Evolutionary conservation across 2,888 invertebrate species (phyloP).

Genomic region (Leptinotarsa haldemani): DNA sequence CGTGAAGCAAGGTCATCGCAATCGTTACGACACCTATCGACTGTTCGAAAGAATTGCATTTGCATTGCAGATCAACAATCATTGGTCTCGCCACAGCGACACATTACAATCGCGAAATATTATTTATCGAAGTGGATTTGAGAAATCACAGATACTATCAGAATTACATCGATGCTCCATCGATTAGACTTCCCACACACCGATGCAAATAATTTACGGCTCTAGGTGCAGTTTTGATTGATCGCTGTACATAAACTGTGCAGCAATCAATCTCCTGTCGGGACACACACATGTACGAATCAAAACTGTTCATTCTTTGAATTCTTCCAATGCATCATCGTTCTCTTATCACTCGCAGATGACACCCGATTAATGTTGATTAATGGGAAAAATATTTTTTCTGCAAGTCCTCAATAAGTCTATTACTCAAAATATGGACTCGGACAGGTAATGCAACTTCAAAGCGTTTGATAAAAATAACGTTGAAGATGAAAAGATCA

Average conservation of each 20-base stretch:
- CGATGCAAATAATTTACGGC: slow-evolving; percentile 1
- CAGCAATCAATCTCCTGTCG: slow-evolving; percentile 10
- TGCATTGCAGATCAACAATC: slow-evolving; percentile 14
- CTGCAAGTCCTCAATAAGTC: too few relatives aligned
- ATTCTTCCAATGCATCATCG: neutral
- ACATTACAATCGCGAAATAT: slow-evolving; percentile 16
- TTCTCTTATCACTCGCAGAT: slow-evolving; percentile 2
- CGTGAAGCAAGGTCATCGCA: neutral
- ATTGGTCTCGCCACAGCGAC: neutral
- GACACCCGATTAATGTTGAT: neutral
- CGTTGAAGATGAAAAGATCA: too few relatives aligned
- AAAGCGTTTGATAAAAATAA: too few relatives aligned
- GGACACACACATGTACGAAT: slow-evolving; percentile 12
- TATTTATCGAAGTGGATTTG: neutral
- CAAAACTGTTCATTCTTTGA: neutral
- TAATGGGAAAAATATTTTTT: neutral
- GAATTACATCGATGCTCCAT: slow-evolving; percentile 7
- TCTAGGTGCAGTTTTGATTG: slow-evolving; percentile 27
- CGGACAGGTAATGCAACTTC: too few relatives aligned
- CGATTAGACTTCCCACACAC: slow-evolving; percentile 18
- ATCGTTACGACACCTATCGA: neutral
- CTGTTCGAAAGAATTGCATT: slow-evolving; percentile 13
- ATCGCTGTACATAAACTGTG: neutral
- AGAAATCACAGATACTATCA: slow-evolving; percentile 17
- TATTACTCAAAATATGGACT: too few relatives aligned